These are phyloP conservation scores for Aplysina aerophoba DNA, from an alignment of 37 sponge, comb jelly and placozoan genomes.

Conservation along the genomic window DNA sequence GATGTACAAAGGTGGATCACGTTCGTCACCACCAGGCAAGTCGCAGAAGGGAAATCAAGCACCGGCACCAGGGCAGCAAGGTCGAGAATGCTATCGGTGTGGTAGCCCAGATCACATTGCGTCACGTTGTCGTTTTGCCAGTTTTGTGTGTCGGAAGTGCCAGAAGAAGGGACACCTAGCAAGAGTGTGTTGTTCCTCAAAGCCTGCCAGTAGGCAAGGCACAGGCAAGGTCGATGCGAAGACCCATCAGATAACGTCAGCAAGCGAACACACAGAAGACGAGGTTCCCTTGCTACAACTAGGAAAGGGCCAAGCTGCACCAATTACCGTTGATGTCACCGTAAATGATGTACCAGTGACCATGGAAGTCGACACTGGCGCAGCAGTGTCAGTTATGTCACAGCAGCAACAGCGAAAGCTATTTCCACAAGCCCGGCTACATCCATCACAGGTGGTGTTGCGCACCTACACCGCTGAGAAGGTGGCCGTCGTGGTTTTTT, in stretches of 20 bases:
- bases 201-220: background rate
- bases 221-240: background rate
- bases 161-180: constrained; percentile 43
- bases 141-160: constrained; percentile 16
- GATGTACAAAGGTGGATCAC: background rate
- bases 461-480: constrained; percentile 15
- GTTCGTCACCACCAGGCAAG: background rate
- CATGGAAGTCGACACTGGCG: constrained; percentile 43
- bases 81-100: constrained; percentile 31
- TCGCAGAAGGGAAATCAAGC: background rate
- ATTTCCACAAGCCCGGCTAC: background rate
- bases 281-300: background rate
- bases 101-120: background rate
- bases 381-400: constrained; percentile 29
- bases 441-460: background rate
- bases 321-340: background rate
- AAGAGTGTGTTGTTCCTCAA: background rate
- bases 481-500: background rate
- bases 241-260: background rate
- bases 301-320: background rate
- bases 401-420: background rate
- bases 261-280: background rate
- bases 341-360: background rate
- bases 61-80: no score
- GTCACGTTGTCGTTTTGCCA: background rate